phyloP scores from a whole-genome alignment of 1,140 invertebrate genomes.

The Octopus bimaculoides region DNA sequence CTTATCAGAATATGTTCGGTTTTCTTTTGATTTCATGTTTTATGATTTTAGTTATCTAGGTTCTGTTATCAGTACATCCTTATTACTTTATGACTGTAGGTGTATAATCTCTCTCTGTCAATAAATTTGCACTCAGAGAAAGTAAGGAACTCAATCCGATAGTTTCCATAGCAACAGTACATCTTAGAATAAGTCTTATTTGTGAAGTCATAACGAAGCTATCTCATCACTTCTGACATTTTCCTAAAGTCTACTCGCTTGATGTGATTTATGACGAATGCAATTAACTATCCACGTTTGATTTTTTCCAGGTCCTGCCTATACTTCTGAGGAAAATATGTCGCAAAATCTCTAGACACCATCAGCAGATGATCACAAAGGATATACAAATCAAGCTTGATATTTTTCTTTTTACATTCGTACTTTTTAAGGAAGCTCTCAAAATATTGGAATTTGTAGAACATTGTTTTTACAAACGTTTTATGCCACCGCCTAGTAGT shows the following conservation, averaged over 20 bases:
- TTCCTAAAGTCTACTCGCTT: neutral
- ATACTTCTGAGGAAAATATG: neutral
- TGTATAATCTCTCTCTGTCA: neutral
- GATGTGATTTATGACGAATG: neutral
- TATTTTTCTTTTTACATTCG: neutral
- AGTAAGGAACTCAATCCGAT: neutral
- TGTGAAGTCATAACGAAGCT: neutral
- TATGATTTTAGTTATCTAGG: too few relatives aligned
- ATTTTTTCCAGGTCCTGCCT: neutral
- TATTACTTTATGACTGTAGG: too few relatives aligned
- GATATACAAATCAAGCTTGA: neutral
- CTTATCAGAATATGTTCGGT: too few relatives aligned
- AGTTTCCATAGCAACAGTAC: conserved; percentile 5
- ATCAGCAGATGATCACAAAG: neutral
- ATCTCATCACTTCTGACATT: neutral
- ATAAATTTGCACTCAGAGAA: neutral
- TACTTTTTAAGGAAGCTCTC: neutral
- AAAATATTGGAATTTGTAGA: neutral
- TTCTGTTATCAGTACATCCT: too few relatives aligned
- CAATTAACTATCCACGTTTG: neutral
- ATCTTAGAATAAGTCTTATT: neutral
- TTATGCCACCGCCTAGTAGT: neutral
- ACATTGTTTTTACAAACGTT: neutral
- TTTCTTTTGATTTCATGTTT: too few relatives aligned
- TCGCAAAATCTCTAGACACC: neutral